phyloP scores from a whole-genome alignment of 2,113 vertebrate species.

The Tiliqua scincoides region DNA sequence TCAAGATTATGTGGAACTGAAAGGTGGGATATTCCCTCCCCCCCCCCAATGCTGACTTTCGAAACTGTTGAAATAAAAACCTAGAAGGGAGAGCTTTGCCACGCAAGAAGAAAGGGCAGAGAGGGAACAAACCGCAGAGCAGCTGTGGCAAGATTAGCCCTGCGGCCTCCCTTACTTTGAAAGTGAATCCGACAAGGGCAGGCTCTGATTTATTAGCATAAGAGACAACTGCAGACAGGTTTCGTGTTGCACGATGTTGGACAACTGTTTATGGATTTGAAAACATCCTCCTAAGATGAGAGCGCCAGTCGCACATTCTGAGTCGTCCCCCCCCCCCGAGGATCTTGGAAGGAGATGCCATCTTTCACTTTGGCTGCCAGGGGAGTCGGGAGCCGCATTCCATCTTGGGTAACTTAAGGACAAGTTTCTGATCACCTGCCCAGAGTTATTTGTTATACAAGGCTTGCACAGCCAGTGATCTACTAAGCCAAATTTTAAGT shows the following conservation, averaged over 20 bases:
- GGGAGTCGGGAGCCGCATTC: no score
- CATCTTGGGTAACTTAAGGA: not conserved
- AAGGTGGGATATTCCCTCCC: not conserved
- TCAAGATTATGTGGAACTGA: not conserved
- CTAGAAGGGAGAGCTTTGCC: not conserved
- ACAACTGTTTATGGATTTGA: slow-evolving; percentile 11
- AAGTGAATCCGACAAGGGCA: not conserved
- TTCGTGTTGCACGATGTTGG: not conserved
- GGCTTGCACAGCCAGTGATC: not conserved
- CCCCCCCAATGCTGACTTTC: not conserved
- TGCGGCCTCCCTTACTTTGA: not conserved
- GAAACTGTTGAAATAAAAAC: not conserved
- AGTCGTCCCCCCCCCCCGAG: no score
- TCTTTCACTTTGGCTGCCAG: not conserved
- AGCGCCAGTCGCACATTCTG: not conserved
- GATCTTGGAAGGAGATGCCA: not conserved
- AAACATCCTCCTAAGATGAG: not conserved
- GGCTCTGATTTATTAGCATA: not conserved
- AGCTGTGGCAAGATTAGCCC: not conserved
- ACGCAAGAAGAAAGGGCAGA: not conserved
- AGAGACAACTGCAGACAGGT: not conserved
- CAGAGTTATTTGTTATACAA: not conserved
- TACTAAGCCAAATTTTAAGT: no score
- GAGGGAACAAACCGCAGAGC: not conserved
- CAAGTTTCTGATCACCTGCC: not conserved